phyloP scores from a whole-genome alignment of 2,113 vertebrate species.

The Saguinus imperator region DNA sequence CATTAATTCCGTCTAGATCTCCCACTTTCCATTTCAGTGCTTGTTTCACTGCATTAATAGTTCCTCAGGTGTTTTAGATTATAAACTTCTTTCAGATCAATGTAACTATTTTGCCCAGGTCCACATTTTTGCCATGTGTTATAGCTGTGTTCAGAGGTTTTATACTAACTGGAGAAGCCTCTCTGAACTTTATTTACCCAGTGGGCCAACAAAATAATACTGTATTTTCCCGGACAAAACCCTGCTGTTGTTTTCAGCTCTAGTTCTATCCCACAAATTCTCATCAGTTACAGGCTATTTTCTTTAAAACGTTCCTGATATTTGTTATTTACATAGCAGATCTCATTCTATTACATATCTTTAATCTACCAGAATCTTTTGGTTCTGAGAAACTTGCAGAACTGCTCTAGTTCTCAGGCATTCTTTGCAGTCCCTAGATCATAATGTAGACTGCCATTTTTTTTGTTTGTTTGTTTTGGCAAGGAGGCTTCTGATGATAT shows the following conservation, averaged over 20 bases:
- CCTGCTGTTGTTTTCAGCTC: background rate
- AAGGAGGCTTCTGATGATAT: background rate
- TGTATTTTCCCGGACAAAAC: conserved; percentile 4
- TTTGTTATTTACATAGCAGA: background rate
- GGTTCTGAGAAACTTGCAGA: background rate
- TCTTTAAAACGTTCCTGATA: background rate
- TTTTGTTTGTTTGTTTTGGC: background rate
- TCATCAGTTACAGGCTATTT: background rate
- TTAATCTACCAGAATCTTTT: conserved; percentile 18
- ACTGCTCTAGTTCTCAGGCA: background rate
- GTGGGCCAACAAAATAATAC: conserved; percentile 38
- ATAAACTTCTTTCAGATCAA: background rate
- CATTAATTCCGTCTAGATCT: background rate
- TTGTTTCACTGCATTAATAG: background rate
- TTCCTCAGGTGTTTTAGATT: conserved; percentile 9
- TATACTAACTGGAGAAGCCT: background rate
- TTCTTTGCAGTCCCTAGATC: background rate
- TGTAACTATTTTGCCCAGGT: conserved; percentile 8
- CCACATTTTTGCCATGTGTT: conserved; percentile 17
- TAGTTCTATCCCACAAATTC: background rate
- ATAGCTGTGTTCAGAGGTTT: background rate
- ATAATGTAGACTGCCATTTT: background rate
- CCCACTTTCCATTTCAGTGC: background rate
- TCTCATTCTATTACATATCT: background rate
- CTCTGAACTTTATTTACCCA: conserved; percentile 30